phyloP scores from a whole-genome alignment of 2,113 vertebrate genomes.

The Podocnemis expansa region DNA sequence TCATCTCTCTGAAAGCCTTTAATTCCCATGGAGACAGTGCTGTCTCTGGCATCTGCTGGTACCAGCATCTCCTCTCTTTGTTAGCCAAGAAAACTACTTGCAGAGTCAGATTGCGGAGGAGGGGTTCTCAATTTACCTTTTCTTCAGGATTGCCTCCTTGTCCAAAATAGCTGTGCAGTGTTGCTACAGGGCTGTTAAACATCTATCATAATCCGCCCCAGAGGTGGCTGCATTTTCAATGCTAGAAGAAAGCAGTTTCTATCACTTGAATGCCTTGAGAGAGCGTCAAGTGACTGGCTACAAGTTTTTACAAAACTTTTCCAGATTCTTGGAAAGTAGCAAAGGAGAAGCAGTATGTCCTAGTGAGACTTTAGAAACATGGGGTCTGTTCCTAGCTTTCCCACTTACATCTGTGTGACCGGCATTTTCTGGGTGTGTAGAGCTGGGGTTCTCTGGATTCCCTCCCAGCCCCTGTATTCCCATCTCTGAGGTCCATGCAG shows the following conservation, averaged over 20 bases:
- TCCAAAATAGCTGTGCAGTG: background rate
- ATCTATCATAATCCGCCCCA: rapidly evolving
- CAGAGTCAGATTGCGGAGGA: background rate
- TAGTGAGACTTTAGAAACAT: background rate
- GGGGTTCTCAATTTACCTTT: rapidly evolving
- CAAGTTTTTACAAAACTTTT: background rate
- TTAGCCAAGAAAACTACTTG: background rate
- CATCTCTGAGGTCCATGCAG: background rate
- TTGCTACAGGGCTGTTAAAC: background rate
- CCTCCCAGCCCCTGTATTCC: too few species aligned
- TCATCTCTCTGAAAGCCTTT: rapidly evolving
- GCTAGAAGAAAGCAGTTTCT: background rate
- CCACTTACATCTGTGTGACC: too few species aligned
- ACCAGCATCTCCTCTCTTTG: rapidly evolving
- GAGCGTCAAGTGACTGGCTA: background rate
- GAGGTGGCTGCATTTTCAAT: background rate
- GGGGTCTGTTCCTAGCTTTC: background rate
- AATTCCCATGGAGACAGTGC: rapidly evolving
- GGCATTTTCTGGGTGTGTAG: background rate
- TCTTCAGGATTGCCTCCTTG: rapidly evolving
- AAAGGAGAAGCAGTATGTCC: background rate
- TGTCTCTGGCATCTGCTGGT: rapidly evolving
- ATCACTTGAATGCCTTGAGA: background rate
- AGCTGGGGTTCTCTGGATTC: background rate
- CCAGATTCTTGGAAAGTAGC: background rate